Base-by-base conservation (phyloP, 2,797 vertebrate genomes). In the Psittacula derbiana region DNA sequence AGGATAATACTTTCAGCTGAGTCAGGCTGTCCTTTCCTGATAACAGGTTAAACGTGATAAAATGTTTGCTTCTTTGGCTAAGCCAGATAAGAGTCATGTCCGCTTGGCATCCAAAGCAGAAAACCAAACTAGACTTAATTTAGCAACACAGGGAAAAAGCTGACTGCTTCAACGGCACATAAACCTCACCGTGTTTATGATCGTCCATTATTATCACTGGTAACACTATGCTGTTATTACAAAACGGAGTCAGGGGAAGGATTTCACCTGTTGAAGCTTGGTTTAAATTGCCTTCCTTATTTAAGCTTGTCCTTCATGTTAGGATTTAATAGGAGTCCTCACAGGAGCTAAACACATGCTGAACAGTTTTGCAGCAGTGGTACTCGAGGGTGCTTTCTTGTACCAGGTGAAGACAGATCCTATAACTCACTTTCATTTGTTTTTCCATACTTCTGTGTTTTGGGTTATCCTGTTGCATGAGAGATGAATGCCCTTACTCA, bases 341-440 rank as follows among this genome's bases (percentile, higher is more conserved):
- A 49, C 7, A 67, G 72, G 52, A 91, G n/a, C n/a, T 61, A 80
- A 88, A 50, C 28, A 78, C 23, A 6, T 30, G 75, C 75, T 86
- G 66, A 88, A 89, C 20, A 28, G 28, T 71, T 94, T 88, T 93
- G 20, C 79, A 80, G 53, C 49, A 89, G 49, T 61, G 64, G 44
- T 64, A 74, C 55, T 86, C 83, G 66, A 75, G 75, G 58, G 60
- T 93, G 41, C 62, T 82, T 81, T 90, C 55, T 70, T n/a, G 38
- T 40, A 92, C 24, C n/a, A 46, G 60, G 31, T 82, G 69, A 91
- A 78, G 64, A 88, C 52, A 92, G 85, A 92, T 72, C 31, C 24
- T 52, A 50, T 71, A 94, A 80, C 21, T 84, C 81, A 36, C 23
- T 84, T 92, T 27, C 73, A 88, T 91, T 88, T 92, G 66, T 85